Evolutionary conservation across 2,888 invertebrate species (phyloP).

Genomic region (Sthenelais limicola): DNA sequence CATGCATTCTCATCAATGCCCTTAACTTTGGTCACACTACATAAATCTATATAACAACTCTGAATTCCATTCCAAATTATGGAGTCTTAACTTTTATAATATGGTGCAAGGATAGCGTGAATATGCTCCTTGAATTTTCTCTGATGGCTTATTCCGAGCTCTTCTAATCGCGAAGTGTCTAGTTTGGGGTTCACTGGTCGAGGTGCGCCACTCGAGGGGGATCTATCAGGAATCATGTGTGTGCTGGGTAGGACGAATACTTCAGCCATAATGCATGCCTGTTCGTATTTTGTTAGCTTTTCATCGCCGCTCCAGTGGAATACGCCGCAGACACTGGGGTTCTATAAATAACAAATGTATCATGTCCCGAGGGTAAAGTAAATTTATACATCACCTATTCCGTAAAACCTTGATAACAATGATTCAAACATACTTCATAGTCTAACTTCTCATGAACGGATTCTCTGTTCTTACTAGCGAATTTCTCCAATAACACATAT

Average conservation of each 20-base stretch:
- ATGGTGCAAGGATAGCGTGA: not conserved
- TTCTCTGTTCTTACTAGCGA: too few species aligned
- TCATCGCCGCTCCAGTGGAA: constrained; percentile 75
- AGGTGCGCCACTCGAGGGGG: constrained; percentile 62
- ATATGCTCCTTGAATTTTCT: constrained; percentile 8
- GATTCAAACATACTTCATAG: too few species aligned
- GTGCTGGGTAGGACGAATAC: constrained; percentile 68
- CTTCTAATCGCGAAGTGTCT: constrained; percentile 63
- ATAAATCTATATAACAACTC: not conserved
- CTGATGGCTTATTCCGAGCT: constrained; percentile 63
- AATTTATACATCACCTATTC: too few species aligned
- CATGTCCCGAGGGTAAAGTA: too few species aligned
- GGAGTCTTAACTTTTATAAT: not conserved
- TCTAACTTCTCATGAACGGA: too few species aligned
- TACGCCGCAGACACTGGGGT: constrained; percentile 68
- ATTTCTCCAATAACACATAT: not conserved
- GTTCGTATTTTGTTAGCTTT: constrained; percentile 75
- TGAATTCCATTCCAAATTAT: not conserved
- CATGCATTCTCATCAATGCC: not conserved
- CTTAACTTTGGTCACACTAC: not conserved
- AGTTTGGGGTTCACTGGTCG: constrained; percentile 73
- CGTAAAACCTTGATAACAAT: too few species aligned
- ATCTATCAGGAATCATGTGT: constrained; percentile 69
- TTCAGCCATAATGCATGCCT: constrained; percentile 73
- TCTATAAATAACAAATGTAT: constrained; percentile 64